Evolutionary conservation across 2,888 invertebrate genomes (phyloP), one percentile per base, ranked within the genome.

Genomic region (Philonicus albiceps): DNA sequence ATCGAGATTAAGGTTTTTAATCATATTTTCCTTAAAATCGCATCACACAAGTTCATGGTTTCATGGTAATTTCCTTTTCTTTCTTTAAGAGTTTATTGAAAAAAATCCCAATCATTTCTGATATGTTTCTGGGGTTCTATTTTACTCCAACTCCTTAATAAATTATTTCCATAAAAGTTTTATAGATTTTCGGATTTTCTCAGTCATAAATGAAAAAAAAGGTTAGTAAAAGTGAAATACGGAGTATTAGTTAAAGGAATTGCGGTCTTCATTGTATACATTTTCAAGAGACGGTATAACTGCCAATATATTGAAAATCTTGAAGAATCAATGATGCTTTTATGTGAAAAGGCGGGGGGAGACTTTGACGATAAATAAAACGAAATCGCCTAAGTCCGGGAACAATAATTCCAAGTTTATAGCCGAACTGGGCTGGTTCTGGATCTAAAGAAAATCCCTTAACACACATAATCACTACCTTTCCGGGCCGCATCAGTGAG

Each of bases 401-500:
- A 64, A 64, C 64, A 64, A 64, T 64, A 64, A 64, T 64, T 64
- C 13, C 27, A 64, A 64, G 11, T 64, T 64, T 64, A 64, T 64
- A 64, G 64, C 64, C 64, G 64, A 27, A 27, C 19, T 64, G 64
- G 64, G 64, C 19, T 11, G 64, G 64, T 8, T n/a, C 64, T 27
- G 64, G 64, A 64, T 64, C 64, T 27, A 11, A 64, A 49, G 49
- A 49, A 49, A 64, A 64, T 64, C 64, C 64, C 64, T 64, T 64
- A 64, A 64, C 64, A 64, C 64, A 22, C 64, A 64, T 64, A 64
- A 64, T 64, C 64, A 64, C 64, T 64, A 80, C 80, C 80, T 80
- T 80, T 49, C 43, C 27, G 27, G 64, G n/a, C 19, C 34, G 64
- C 31, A 55, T 80, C 80, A 80, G 43, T 30, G 80, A 80, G 72